Evolutionary conservation across 2,797 vertebrate genomes (phyloP).

Genomic region (Chelmon rostratus): DNA sequence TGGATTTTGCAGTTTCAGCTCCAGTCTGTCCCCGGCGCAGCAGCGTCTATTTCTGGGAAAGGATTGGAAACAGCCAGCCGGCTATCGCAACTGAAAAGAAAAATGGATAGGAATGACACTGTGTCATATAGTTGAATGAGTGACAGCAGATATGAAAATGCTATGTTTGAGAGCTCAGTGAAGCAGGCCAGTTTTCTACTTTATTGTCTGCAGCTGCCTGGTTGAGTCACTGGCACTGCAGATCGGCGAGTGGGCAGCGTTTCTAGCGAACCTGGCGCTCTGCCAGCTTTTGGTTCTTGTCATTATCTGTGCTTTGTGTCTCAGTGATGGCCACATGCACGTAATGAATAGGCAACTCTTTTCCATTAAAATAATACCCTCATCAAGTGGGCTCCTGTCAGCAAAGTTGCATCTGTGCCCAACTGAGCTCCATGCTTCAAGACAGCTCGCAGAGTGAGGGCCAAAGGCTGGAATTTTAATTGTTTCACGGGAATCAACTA

Average conservation of each 20-base stretch:
- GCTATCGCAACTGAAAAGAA: slow-evolving; percentile 36
- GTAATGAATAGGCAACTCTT: slow-evolving; percentile 81
- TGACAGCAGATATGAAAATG: slow-evolving; percentile 59
- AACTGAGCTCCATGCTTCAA: slow-evolving; percentile 56
- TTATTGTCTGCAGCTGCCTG: slow-evolving; percentile 71
- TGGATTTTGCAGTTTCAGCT: slow-evolving; percentile 79
- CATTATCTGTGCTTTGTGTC: slow-evolving; percentile 83
- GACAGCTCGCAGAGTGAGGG: slow-evolving; percentile 62
- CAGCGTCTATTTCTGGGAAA: slow-evolving; percentile 79
- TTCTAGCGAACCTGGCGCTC: slow-evolving; percentile 55
- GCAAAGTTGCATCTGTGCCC: slow-evolving; percentile 63
- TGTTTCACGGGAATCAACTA: slow-evolving; percentile 80
- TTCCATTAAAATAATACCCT: slow-evolving; percentile 86
- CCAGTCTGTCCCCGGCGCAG: slow-evolving; percentile 67
- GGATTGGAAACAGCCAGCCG: slow-evolving; percentile 64
- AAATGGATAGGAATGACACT: slow-evolving; percentile 41
- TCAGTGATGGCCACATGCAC: slow-evolving; percentile 75
- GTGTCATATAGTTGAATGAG: slow-evolving; percentile 59
- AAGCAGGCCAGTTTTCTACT: slow-evolving; percentile 56
- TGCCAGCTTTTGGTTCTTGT: slow-evolving; percentile 74
- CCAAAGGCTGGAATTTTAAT: slow-evolving; percentile 82
- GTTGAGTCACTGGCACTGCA: slow-evolving; percentile 62
- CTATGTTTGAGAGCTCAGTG: slow-evolving; percentile 58
- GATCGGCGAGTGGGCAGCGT: slow-evolving; percentile 55
- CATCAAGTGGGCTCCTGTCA: slow-evolving; percentile 78